These are phyloP conservation scores for Bagarius yarrelli DNA, from an alignment of 2,113 vertebrate genomes.

Conservation along the genomic window DNA sequence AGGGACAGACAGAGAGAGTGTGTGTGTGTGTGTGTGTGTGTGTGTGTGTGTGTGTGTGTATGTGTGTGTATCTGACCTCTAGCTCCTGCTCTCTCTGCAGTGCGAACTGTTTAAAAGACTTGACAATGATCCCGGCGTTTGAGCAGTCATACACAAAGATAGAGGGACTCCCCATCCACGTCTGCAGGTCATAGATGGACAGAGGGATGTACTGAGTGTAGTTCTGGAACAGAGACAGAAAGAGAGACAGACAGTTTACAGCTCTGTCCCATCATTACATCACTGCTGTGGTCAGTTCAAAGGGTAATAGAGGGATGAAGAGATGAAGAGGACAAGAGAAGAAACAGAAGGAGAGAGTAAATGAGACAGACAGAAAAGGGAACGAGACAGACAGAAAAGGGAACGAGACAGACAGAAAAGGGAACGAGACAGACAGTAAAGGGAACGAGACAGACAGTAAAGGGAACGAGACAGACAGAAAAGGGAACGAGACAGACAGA, in stretches of 20 bases:
- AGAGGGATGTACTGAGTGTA: slow-evolving; percentile 99
- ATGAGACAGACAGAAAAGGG: neutral
- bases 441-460: too few species aligned
- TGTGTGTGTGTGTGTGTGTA: slow-evolving; percentile 1
- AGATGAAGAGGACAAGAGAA: neutral
- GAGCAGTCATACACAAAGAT: slow-evolving; percentile 99
- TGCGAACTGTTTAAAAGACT: slow-evolving; percentile 97
- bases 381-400: too few species aligned
- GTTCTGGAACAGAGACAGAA: slow-evolving; percentile 74
- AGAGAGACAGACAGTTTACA: neutral
- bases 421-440: too few species aligned
- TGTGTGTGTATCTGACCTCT: slow-evolving; percentile 78
- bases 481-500: too few species aligned
- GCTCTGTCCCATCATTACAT: too few species aligned
- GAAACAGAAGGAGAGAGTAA: neutral
- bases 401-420: too few species aligned
- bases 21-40: neutral
- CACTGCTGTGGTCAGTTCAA: too few species aligned
- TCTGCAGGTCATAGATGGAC: slow-evolving; percentile 97
- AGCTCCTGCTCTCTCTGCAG: slow-evolving; percentile 95
- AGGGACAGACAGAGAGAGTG: neutral
- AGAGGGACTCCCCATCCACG: slow-evolving; percentile 98
- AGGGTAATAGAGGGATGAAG: neutral
- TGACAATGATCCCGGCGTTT: slow-evolving; percentile 94
- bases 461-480: too few species aligned